phyloP scores from a whole-genome alignment of 2,113 vertebrate genomes.

The Triplophysa siluroides region DNA sequence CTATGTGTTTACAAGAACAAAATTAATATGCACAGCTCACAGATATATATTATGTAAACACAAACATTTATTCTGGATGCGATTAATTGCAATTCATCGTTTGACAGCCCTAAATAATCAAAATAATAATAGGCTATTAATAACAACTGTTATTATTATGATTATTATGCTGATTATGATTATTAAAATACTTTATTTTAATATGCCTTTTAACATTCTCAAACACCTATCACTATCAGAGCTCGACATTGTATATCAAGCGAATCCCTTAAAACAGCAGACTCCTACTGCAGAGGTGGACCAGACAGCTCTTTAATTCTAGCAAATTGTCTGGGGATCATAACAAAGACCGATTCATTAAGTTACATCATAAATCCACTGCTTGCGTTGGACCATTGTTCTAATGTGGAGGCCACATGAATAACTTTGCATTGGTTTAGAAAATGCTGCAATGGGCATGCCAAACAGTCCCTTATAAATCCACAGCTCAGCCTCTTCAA shows the following conservation, averaged over 20 bases:
- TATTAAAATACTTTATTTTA: too few species aligned
- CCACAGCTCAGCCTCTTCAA: conserved; percentile 10
- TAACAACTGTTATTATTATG: too few species aligned
- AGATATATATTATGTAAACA: too few species aligned
- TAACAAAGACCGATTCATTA: background rate
- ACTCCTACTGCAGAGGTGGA: background rate
- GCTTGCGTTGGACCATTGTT: conserved; percentile 13
- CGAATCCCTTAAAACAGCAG: conserved; percentile 12
- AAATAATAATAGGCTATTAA: too few species aligned
- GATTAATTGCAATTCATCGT: too few species aligned
- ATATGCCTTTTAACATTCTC: background rate
- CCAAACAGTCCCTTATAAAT: conserved; percentile 7
- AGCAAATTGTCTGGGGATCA: conserved; percentile 5
- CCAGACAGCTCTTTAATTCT: background rate
- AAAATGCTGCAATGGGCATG: background rate
- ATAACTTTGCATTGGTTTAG: conserved; percentile 2
- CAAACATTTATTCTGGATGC: too few species aligned
- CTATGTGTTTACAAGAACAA: too few species aligned
- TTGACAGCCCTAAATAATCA: too few species aligned
- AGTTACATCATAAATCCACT: conserved; percentile 1
- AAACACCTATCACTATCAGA: too few species aligned
- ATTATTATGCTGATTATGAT: too few species aligned
- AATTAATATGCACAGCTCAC: too few species aligned
- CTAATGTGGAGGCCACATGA: conserved; percentile 1
- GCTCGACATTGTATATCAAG: background rate